Evolutionary conservation across 92 coral and sea anemone genomes (phyloP).

Genomic region (Palythoa heliodiscus): DNA sequence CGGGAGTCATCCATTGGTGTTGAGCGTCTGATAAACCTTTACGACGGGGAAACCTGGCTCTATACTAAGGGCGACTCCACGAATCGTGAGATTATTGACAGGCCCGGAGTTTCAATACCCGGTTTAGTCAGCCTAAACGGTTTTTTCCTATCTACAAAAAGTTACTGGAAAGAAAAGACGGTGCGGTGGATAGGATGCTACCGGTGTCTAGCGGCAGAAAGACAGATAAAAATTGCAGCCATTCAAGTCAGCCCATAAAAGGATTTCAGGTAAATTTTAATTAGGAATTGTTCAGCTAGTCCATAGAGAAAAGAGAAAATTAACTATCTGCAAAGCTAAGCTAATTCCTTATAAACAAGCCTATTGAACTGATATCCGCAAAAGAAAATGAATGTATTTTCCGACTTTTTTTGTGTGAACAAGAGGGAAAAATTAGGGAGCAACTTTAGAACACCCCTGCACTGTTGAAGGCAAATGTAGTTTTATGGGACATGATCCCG

Average conservation of each 20-base stretch:
- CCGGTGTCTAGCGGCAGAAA: too few relatives aligned
- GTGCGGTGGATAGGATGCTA: too few relatives aligned
- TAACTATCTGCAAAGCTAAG: too few relatives aligned
- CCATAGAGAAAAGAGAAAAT: too few relatives aligned
- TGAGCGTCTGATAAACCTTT: too few relatives aligned
- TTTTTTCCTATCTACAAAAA: constrained; percentile 39
- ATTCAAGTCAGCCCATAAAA: constrained; percentile 30
- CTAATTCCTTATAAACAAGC: too few relatives aligned
- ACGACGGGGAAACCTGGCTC: constrained; percentile 24
- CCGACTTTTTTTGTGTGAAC: too few relatives aligned
- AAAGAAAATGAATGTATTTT: too few relatives aligned
- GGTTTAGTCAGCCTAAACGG: too few relatives aligned
- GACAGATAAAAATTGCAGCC: constrained; percentile 19
- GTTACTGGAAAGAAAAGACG: constrained; percentile 50
- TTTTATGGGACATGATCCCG: background rate
- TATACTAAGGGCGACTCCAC: constrained; percentile 2
- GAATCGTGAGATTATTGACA: background rate
- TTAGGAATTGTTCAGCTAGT: background rate
- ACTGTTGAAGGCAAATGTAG: background rate
- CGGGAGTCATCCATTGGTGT: background rate
- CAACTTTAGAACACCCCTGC: too few relatives aligned
- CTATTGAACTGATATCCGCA: too few relatives aligned
- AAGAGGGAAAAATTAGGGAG: too few relatives aligned
- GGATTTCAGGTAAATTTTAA: constrained; percentile 42
- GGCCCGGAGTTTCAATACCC: background rate